Conservation (phyloP, 2,888 invertebrate genomes). For the Dryobotodes eremita region DNA sequence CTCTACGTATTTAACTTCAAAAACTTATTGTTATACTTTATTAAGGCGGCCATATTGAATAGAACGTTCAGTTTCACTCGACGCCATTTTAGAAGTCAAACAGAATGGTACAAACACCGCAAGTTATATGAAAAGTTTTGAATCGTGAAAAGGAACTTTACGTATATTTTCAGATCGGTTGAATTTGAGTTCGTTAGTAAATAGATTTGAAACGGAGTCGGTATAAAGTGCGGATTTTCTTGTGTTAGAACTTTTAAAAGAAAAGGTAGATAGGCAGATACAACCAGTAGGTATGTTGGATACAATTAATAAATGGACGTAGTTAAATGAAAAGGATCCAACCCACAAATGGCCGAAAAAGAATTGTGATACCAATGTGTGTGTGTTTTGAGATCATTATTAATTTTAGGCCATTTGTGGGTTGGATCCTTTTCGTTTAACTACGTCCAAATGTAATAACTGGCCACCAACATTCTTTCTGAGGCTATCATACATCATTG, state of each 20-base stretch:
- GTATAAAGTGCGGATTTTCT: slow-evolving; percentile 19
- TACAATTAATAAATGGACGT: too few species aligned
- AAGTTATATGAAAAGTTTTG: slow-evolving; percentile 69
- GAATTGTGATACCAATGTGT: too few species aligned
- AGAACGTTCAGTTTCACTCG: slow-evolving; percentile 68
- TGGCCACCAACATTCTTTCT: too few species aligned
- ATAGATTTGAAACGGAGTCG: slow-evolving; percentile 63
- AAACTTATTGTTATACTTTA: slow-evolving; percentile 68
- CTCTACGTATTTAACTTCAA: slow-evolving; percentile 62
- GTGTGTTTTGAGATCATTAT: too few species aligned
- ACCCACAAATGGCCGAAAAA: too few species aligned
- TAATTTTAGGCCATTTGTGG: too few species aligned
- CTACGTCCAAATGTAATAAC: too few species aligned
- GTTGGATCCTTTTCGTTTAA: too few species aligned
- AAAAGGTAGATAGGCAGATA: neutral
- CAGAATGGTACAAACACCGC: slow-evolving; percentile 71
- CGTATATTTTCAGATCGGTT: slow-evolving; percentile 72
- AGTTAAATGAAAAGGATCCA: too few species aligned
- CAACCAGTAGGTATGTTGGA: neutral
- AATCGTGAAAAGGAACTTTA: slow-evolving; percentile 67
- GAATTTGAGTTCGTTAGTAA: slow-evolving; percentile 71
- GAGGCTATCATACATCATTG: too few species aligned
- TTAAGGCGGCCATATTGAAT: slow-evolving; percentile 71
- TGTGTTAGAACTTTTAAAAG: slow-evolving; percentile 4
- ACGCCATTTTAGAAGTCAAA: slow-evolving; percentile 71